Conservation (phyloP, 2,113 vertebrate species). For the Gallinago jamesoni region DNA sequence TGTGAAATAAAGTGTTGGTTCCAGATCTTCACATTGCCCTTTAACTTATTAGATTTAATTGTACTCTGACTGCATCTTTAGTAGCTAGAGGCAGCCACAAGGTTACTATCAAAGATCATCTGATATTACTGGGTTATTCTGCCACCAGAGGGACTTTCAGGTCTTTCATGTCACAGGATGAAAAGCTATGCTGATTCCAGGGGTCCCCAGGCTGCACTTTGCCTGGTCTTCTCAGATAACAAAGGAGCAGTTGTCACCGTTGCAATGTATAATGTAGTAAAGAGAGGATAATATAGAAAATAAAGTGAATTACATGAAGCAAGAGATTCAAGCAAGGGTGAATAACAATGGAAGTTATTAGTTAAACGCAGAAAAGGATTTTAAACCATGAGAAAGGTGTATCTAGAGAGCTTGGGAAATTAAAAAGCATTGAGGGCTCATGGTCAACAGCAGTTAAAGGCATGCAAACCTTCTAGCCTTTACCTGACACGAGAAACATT, state of each 20-base stretch:
- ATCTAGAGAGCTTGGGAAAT: background rate
- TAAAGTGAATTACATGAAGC: background rate
- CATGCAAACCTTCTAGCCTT: background rate
- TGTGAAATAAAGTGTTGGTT: background rate
- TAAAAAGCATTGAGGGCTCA: background rate
- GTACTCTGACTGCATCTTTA: background rate
- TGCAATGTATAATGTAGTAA: background rate
- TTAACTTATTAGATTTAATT: background rate
- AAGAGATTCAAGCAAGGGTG: background rate
- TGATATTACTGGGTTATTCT: background rate
- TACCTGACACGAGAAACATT: background rate
- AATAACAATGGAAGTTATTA: background rate
- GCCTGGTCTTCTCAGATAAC: background rate
- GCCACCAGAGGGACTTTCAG: background rate
- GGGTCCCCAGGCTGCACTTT: background rate
- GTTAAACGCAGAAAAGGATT: background rate
- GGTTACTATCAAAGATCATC: background rate
- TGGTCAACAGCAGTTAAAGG: background rate
- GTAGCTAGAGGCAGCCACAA: background rate
- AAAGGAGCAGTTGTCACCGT: background rate
- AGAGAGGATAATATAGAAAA: background rate
- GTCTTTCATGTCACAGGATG: background rate
- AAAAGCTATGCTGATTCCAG: background rate
- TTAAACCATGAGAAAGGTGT: background rate
- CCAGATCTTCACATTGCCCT: fast-evolving